phyloP scores from a whole-genome alignment of 2,888 invertebrate genomes.

The Ormyrus nitidulus region DNA sequence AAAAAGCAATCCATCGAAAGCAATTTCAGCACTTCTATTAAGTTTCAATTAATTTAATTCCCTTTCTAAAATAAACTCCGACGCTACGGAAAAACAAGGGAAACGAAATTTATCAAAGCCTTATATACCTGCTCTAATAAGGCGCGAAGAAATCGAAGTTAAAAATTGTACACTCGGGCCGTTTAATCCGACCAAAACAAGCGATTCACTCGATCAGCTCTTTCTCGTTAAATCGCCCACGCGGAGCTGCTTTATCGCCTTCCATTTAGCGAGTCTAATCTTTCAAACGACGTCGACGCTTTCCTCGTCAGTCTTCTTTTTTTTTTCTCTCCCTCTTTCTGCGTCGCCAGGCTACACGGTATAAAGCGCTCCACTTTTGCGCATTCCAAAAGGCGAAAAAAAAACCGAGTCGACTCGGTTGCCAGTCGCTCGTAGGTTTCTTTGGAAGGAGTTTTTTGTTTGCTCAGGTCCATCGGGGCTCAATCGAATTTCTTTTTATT shows the following conservation, averaged over 20 bases:
- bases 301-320: constrained; percentile 26
- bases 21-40: no score
- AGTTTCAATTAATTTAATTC: no score
- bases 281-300: constrained; percentile 42
- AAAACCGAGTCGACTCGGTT: not conserved
- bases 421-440: not conserved
- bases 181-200: constrained; percentile 3
- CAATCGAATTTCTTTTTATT: no score
- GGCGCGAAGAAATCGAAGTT: no score
- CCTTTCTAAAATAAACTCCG: no score
- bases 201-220: constrained; percentile 22
- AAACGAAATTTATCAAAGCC: no score
- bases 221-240: constrained; percentile 9
- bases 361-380: constrained; percentile 26
- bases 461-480: not conserved
- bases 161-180: not conserved
- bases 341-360: not conserved
- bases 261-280: constrained; percentile 44
- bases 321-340: constrained; percentile 7
- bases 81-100: no score
- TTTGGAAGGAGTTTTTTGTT: not conserved
- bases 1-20: no score
- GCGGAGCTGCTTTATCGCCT: constrained; percentile 25
- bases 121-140: no score
- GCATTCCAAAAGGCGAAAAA: constrained; percentile 5